These are phyloP conservation scores for Aurelia aurita DNA, from an alignment of 30 jellyfish, hydroid and myxozoan species.

Conservation along the genomic window DNA sequence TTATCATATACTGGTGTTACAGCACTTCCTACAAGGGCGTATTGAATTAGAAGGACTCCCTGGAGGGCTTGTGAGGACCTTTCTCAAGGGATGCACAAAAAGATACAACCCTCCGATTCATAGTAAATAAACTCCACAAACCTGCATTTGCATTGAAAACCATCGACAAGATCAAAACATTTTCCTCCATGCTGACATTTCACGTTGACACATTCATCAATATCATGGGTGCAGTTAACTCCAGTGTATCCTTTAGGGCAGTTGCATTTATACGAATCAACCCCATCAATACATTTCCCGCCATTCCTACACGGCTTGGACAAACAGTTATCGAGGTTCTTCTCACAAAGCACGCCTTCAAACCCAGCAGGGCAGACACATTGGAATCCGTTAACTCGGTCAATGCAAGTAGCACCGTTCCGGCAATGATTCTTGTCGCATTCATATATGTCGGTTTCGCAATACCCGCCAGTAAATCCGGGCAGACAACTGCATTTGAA, in stretches of 20 bases:
- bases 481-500: slow-evolving; percentile 77
- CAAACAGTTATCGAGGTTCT: slow-evolving; percentile 70
- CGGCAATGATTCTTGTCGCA: slow-evolving; percentile 71
- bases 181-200: slow-evolving; percentile 93
- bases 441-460: slow-evolving; percentile 83
- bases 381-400: slow-evolving; percentile 75
- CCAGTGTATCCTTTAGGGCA: slow-evolving; percentile 89
- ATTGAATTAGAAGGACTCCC: no score
- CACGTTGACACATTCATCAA: slow-evolving; percentile 83
- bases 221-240: slow-evolving; percentile 81
- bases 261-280: slow-evolving; percentile 62
- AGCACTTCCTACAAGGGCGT: no score
- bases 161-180: slow-evolving; percentile 70
- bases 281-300: slow-evolving; percentile 80
- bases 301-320: slow-evolving; percentile 71
- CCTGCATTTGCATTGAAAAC: slow-evolving; percentile 89
- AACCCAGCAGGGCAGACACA: slow-evolving; percentile 93
- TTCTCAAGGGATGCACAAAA: no score
- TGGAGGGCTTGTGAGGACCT: no score
- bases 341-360: slow-evolving; percentile 78
- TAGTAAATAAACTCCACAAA: slow-evolving; percentile 8
- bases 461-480: slow-evolving; percentile 87
- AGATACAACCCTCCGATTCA: no score
- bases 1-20: no score
- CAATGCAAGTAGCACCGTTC: slow-evolving; percentile 82